Evolutionary conservation across 2,888 invertebrate genomes (phyloP).

Genomic region (Thalpophila matura): DNA sequence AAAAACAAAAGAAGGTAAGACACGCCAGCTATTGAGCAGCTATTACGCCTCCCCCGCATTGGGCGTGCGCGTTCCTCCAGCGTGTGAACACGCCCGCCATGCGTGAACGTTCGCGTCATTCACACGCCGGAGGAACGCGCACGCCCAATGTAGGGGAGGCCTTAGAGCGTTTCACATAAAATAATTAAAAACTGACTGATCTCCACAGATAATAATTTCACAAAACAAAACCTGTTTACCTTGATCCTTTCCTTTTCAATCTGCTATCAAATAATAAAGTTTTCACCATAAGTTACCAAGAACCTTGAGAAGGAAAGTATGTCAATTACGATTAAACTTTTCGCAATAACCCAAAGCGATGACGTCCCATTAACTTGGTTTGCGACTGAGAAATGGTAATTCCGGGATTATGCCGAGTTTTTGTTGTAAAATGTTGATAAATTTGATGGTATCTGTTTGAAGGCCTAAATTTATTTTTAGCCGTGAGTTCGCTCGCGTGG

Average conservation of each 20-base stretch:
- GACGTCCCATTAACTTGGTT: constrained; percentile 19
- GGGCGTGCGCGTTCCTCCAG: too few species aligned
- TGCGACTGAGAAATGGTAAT: constrained; percentile 4
- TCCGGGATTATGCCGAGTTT: neutral
- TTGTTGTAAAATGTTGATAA: neutral
- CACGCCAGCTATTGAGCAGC: too few species aligned
- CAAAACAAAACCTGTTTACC: neutral
- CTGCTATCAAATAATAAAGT: constrained; percentile 19
- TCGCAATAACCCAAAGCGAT: constrained; percentile 22
- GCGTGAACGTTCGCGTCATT: too few species aligned
- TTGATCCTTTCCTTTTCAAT: constrained; percentile 2
- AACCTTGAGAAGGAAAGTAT: constrained; percentile 17
- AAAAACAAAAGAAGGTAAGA: too few species aligned
- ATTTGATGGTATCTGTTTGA: neutral
- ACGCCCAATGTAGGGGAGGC: too few species aligned
- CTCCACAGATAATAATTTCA: neutral
- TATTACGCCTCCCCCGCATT: too few species aligned
- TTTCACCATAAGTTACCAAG: constrained; percentile 1
- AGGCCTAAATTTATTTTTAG: too few species aligned
- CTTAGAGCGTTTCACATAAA: too few species aligned
- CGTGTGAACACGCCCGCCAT: too few species aligned
- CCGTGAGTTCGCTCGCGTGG: too few species aligned
- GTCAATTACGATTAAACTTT: constrained; percentile 34
- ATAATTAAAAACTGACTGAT: too few species aligned
- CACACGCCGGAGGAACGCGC: too few species aligned